Conservation (phyloP, 2,888 invertebrate genomes). For the Diarsia brunnea region DNA sequence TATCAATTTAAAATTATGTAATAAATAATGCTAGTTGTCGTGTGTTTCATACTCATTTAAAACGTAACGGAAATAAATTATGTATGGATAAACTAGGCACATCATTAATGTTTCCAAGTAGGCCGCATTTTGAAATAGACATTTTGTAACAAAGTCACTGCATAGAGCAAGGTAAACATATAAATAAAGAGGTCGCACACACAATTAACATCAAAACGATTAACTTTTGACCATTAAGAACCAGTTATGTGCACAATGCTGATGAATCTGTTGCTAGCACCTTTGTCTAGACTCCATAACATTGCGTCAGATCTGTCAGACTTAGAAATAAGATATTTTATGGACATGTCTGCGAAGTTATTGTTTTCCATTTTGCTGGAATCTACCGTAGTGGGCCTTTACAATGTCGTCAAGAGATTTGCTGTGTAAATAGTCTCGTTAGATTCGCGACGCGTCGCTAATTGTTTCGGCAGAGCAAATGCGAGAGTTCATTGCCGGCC, state of each 20-base stretch:
- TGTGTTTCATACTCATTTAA: conserved; percentile 9
- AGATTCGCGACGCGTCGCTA: conserved; percentile 83
- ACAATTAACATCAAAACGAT: conserved; percentile 58
- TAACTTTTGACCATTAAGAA: conserved; percentile 49
- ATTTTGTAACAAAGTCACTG: conserved; percentile 63
- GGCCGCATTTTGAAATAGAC: conserved; percentile 55
- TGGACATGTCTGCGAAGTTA: conserved; percentile 5
- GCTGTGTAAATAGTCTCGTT: conserved; percentile 77
- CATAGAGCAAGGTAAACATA: conserved; percentile 62
- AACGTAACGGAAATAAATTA: not conserved
- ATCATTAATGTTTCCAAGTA: conserved; percentile 37
- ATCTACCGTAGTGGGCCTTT: conserved; percentile 43
- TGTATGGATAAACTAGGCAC: conserved; percentile 7
- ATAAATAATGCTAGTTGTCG: conserved; percentile 14
- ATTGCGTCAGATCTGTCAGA: not conserved
- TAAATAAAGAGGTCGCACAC: conserved; percentile 57
- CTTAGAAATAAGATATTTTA: conserved; percentile 26
- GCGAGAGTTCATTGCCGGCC: conserved; percentile 89
- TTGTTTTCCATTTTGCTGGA: conserved; percentile 42
- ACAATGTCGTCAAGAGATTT: conserved; percentile 65
- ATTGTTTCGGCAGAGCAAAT: conserved; percentile 88
- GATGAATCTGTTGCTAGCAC: conserved; percentile 31
- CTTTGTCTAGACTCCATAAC: conserved; percentile 30
- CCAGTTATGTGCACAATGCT: conserved; percentile 51
- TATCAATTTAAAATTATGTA: conserved; percentile 41